Percentiles rank a stretch among this genome's conserved stretches.
Conservation (phyloP, 2,113 vertebrate species). For the Pterocles orientalis region DNA sequence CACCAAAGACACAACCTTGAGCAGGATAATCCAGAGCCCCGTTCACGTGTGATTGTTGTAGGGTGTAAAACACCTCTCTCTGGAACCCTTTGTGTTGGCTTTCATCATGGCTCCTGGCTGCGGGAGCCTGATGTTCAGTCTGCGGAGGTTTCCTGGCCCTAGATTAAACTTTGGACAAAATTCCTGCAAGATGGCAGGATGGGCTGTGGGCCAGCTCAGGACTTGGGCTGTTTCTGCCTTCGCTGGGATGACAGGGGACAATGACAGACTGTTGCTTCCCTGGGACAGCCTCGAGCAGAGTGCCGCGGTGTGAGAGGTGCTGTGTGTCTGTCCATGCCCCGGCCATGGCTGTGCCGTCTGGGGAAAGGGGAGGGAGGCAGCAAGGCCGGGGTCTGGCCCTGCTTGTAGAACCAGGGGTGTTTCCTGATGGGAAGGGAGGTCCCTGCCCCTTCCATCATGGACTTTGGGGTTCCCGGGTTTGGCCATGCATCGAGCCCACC, state of each 20-base stretch:
- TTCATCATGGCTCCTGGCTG: background rate
- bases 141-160: background rate
- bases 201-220: background rate
- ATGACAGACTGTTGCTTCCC: rapidly evolving
- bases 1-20: background rate
- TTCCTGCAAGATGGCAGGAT: background rate
- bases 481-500: rapidly evolving
- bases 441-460: background rate
- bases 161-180: background rate
- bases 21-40: background rate
- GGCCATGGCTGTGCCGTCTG: background rate
- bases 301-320: background rate
- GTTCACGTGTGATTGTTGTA: rapidly evolving
- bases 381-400: background rate
- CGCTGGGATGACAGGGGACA: background rate
- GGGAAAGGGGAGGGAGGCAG: background rate
- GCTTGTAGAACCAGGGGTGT: rapidly evolving
- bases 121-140: background rate
- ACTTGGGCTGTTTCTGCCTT: background rate
- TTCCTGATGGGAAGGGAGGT: background rate
- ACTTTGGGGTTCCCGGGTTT: background rate
- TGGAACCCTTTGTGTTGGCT: background rate
- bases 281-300: rapidly evolving
- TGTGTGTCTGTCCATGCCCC: background rate
- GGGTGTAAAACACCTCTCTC: rapidly evolving